These are phyloP conservation scores for human DNA, from an alignment of 2,113 vertebrate species.

Conservation along the genomic window DNA sequence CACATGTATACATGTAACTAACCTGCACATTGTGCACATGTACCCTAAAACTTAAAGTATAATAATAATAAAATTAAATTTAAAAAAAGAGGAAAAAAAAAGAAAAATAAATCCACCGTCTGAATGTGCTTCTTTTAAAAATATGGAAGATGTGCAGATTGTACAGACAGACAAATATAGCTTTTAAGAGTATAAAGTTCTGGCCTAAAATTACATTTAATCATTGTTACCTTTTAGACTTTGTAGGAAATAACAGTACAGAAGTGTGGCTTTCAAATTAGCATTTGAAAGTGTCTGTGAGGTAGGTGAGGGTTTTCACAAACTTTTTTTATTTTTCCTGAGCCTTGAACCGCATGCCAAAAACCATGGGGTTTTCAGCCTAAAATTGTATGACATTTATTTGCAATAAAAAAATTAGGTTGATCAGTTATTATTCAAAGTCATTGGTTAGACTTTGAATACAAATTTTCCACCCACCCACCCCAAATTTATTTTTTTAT, in stretches of 20 bases:
- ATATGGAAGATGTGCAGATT: conserved; percentile 60
- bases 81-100: background rate
- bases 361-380: conserved; percentile 69
- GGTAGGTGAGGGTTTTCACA: conserved; percentile 78
- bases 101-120: background rate
- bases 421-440: conserved; percentile 69
- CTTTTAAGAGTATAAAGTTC: conserved; percentile 60
- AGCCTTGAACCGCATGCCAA: background rate
- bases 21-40: too few species aligned
- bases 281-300: conserved; percentile 77
- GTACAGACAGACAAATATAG: conserved; percentile 57
- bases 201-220: conserved; percentile 78
- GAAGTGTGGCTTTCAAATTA: conserved; percentile 83
- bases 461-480: background rate
- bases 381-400: conserved; percentile 81
- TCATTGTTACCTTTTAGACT: conserved; percentile 77
- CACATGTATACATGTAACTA: too few species aligned
- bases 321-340: background rate
- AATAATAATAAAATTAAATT: too few species aligned
- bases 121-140: conserved; percentile 37
- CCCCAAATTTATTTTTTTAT: background rate
- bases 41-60: too few species aligned
- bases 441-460: background rate
- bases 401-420: conserved; percentile 73
- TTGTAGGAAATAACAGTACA: conserved; percentile 78